phyloP scores from a whole-genome alignment of 2,797 vertebrate species.

The Scolopax rusticola region DNA sequence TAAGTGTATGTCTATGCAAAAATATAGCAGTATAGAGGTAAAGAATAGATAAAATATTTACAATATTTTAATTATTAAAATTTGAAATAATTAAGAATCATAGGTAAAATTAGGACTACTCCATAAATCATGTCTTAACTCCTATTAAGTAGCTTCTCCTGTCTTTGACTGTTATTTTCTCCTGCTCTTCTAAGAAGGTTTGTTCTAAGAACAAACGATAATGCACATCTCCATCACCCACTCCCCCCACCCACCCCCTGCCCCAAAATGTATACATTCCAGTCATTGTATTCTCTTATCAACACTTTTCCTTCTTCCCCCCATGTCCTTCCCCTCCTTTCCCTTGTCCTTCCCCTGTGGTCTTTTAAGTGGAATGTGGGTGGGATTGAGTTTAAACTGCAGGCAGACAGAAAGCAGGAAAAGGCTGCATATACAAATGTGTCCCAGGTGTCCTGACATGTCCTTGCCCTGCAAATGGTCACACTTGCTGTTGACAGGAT shows the following conservation, averaged over 20 bases:
- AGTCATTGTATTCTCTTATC: background rate
- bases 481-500: slow-evolving; percentile 40
- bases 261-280: background rate
- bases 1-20: background rate
- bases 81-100: background rate
- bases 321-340: background rate
- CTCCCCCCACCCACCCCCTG: fast-evolving
- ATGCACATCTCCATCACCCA: background rate
- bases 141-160: background rate
- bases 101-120: background rate
- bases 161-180: background rate
- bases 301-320: background rate
- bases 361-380: background rate
- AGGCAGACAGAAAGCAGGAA: slow-evolving; percentile 35
- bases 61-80: background rate
- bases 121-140: background rate
- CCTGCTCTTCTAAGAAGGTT: background rate
- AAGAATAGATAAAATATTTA: background rate
- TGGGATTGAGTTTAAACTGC: background rate
- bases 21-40: background rate
- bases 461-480: slow-evolving; percentile 36
- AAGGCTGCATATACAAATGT: slow-evolving; percentile 49
- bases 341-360: background rate
- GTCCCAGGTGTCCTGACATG: slow-evolving; percentile 44
- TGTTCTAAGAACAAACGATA: background rate